Base-by-base conservation (phyloP, 35 echinoderm and acorn worm species). In the Apostichopus parvimensis region DNA sequence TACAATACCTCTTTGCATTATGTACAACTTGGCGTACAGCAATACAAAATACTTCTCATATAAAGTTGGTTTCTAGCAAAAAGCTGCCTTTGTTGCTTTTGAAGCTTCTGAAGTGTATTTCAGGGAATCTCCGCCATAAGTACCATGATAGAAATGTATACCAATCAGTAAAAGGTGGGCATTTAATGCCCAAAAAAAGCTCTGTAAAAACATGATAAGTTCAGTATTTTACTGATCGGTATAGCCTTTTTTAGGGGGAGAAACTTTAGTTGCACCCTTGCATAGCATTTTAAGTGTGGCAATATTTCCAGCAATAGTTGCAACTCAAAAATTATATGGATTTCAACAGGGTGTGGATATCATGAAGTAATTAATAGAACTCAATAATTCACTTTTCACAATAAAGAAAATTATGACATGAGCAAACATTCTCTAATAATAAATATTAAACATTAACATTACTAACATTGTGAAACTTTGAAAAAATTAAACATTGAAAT, bases 11-110 rank as follows among this genome's bases (percentile, higher is more conserved):
- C 89, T 91, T 88, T 59, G 77, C 89, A 78, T 91, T 91, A 91
- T 91, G 89, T 91, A 91, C 89, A 91, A 91, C 71, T 62, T 73
- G n/a, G 53, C 59, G 86, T 88, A 91, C 89, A 91, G 77, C 89
- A 53, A 77, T 91, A 91, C 89, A 91, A 91, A 91, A 91, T 91
- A 91, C 89, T 91, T 91, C 79, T 91, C 56, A 91, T 91, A 91
- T 56, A 91, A 91, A 91, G 89, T 78, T 90, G 68, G 88, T 79
- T 90, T 91, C 77, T 79, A 57, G 71, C 72, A 77, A 91, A 91
- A 91, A 91, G 89, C 89, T 91, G 89, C 73, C 28, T 55, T 56
- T 87, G 54, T 34, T 66, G 84, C 84, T 87, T 91, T 91, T 78
- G 34, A 78, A 91, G 89, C 89, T 57, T 91, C 76, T 54, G 66